Evolutionary conservation across 2,888 invertebrate genomes (phyloP).

Genomic region (Caenorhabditis parvicauda): DNA sequence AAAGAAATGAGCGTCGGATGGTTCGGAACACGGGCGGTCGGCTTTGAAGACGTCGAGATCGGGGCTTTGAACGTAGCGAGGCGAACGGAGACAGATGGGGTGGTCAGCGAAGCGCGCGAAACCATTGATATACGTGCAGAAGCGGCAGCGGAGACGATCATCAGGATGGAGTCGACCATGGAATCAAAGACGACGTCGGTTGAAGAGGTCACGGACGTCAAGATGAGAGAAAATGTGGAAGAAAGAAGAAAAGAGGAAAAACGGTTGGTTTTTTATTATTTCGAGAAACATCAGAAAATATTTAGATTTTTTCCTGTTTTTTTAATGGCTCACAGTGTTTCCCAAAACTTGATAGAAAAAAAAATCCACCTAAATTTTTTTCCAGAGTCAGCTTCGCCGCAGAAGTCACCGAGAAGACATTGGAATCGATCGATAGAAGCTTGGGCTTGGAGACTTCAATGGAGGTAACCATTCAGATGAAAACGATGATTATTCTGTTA

Average conservation of each 20-base stretch:
- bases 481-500: not conserved
- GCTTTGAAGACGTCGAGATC: conserved; percentile 7
- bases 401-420: conserved; percentile 58
- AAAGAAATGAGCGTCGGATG: conserved; percentile 21
- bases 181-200: conserved; percentile 23
- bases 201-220: conserved; percentile 18
- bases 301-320: conserved; percentile 1
- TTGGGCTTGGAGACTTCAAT: conserved; percentile 36
- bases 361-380: conserved; percentile 1
- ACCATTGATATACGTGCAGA: conserved; percentile 50
- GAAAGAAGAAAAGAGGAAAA: conserved; percentile 36
- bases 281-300: not conserved
- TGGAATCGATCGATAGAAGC: conserved; percentile 45
- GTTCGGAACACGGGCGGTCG: conserved; percentile 21
- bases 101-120: conserved; percentile 33
- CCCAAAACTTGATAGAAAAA: not conserved
- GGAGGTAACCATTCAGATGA: conserved; percentile 13
- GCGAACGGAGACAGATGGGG: conserved; percentile 23
- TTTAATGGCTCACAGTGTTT: not conserved
- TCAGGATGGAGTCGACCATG: conserved; percentile 35
- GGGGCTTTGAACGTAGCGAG: conserved; percentile 22
- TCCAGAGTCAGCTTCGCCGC: conserved; percentile 61
- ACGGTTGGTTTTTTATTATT: conserved; percentile 13
- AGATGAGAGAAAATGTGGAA: conserved; percentile 32
- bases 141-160: conserved; percentile 29